Percentiles rank a stretch among this genome's conserved stretches.
Evolutionary conservation across 2,797 vertebrate species (phyloP).

Genomic region (Hypotaenidia philippensis): DNA sequence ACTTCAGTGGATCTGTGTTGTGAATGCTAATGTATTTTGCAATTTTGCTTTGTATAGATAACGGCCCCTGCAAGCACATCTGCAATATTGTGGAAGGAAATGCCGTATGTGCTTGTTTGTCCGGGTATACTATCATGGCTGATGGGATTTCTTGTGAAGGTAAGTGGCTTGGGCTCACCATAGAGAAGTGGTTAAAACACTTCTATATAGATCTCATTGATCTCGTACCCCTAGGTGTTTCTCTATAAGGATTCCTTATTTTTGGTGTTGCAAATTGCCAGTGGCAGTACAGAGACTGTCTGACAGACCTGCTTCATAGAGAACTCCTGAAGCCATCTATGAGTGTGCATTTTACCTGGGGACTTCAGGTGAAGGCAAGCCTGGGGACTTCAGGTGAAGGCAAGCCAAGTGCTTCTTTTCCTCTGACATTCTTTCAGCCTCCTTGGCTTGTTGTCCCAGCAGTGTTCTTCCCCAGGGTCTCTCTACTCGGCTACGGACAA

Average conservation of each 20-base stretch:
- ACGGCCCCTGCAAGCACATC: slow-evolving; percentile 86
- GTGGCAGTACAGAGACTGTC: background rate
- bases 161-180: background rate
- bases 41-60: slow-evolving; percentile 76
- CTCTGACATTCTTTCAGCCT: background rate
- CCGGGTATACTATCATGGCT: slow-evolving; percentile 86
- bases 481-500: background rate
- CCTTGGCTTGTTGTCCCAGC: background rate
- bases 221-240: background rate
- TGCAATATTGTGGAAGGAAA: slow-evolving; percentile 77
- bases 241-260: background rate
- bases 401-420: background rate
- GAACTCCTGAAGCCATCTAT: background rate
- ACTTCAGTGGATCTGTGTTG: background rate
- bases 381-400: background rate
- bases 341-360: accelerated
- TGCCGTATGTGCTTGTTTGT: slow-evolving; percentile 87
- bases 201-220: background rate
- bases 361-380: background rate
- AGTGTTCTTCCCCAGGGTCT: background rate
- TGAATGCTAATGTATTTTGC: background rate
- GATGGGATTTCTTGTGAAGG: slow-evolving; percentile 89
- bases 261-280: background rate
- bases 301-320: background rate
- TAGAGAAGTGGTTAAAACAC: background rate